phyloP scores from a whole-genome alignment of 2,888 invertebrate genomes.

The Stenoptilia bipunctidactyla region DNA sequence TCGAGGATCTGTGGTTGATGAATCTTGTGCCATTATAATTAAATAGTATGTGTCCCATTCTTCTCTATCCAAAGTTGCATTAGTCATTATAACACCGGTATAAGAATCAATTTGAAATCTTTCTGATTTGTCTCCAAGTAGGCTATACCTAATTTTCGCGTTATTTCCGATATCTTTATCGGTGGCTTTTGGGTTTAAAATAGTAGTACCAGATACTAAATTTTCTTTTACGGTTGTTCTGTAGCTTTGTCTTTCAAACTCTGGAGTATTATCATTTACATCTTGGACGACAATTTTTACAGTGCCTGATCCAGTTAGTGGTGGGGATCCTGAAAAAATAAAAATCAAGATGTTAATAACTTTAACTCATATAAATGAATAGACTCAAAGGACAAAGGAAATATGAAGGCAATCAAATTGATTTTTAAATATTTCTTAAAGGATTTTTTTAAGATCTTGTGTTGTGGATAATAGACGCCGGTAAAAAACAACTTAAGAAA shows the following conservation, averaged over 20 bases:
- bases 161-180: constrained; percentile 89
- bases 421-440: too few relatives aligned
- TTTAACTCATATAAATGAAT: not conserved
- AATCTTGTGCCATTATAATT: constrained; percentile 89
- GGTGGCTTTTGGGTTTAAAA: constrained; percentile 82
- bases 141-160: constrained; percentile 87
- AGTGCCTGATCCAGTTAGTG: constrained; percentile 92
- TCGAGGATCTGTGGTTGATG: constrained; percentile 86
- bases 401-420: too few relatives aligned
- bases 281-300: constrained; percentile 92
- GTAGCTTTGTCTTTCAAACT: constrained; percentile 87
- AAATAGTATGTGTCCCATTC: constrained; percentile 82
- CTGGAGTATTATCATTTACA: constrained; percentile 93
- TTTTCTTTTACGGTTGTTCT: constrained; percentile 87
- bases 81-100: constrained; percentile 84
- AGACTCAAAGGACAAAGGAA: not conserved
- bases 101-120: constrained; percentile 84
- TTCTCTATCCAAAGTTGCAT: constrained; percentile 82
- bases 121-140: constrained; percentile 85
- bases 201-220: constrained; percentile 80
- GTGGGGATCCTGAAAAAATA: constrained; percentile 90
- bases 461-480: too few relatives aligned
- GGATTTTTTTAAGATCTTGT: too few relatives aligned
- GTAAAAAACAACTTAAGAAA: too few relatives aligned
- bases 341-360: too few relatives aligned